Evolutionary conservation across 2,888 invertebrate genomes (phyloP), one percentile per base, ranked within the genome.

Genomic region (Acronicta alni): DNA sequence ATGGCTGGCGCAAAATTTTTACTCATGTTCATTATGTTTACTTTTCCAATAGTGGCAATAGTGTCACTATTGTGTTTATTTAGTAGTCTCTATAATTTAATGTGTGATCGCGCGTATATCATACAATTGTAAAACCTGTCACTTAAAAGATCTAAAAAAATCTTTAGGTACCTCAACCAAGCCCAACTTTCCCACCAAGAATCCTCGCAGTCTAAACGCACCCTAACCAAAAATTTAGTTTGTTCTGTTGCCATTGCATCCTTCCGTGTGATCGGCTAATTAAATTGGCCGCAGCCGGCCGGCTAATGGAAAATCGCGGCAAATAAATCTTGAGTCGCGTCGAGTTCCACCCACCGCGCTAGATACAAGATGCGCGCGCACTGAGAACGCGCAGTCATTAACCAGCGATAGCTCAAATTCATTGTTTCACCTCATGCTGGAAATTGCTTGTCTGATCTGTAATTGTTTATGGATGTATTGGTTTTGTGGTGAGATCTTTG

Each of bases 251-350:
- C 59, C 56, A 80, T 80, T 78, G 82, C 84, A 83, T 82, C 87
- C 86, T 89, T 91, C 87, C 91, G 91, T 92, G 92, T 92, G 90
- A 89, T 86, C 87, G 81, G 84, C 90, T 92, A 92, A 92, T 92
- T 91, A 91, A 92, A 91, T 86, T 85, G 82, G 85, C 81, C 71
- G 77, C 78, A 72, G 81, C 82, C 72, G 72, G 74, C 73, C 72
- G 66, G 82, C 85, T 90, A 91, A 90, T 91, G 82, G 88, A 83
- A 88, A 86, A 90, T 89, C 88, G 87, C 84, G 72, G 73, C 77
- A 80, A 83, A 90, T 91, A 90, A 91, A 90, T 90, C 89, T 85
- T 67, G 55, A 58, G 72, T 67, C 77, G 80, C 75, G 79, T 79
- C 81, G 78, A 79, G 83, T 86, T 87, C 79, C 83, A 80, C 83